Conservation (phyloP, 1,140 invertebrate species). For the Lanistes nyassanus region DNA sequence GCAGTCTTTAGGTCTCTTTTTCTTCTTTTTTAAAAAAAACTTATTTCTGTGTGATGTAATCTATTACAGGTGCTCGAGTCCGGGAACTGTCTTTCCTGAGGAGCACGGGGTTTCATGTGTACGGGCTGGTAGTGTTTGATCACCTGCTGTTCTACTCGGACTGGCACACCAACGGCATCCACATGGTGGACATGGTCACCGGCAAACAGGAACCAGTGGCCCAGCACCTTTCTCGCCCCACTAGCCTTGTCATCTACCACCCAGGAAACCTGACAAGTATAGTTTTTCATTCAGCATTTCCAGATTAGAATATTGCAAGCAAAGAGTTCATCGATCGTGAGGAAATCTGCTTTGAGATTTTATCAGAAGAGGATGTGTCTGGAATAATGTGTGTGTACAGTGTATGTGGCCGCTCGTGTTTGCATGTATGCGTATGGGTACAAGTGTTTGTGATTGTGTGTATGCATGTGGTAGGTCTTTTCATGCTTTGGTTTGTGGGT, state of each 20-base stretch:
- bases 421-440: neutral
- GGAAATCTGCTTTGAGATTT: neutral
- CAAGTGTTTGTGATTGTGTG: neutral
- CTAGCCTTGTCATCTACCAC: slow-evolving; percentile 41
- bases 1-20: too few species aligned
- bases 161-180: slow-evolving; percentile 38
- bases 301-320: neutral
- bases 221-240: slow-evolving; percentile 39
- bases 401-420: neutral
- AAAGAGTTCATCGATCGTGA: neutral
- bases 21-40: too few species aligned
- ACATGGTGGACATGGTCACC: slow-evolving; percentile 47
- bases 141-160: slow-evolving; percentile 45
- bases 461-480: slow-evolving; percentile 7
- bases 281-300: neutral
- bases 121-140: slow-evolving; percentile 38
- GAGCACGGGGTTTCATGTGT: slow-evolving; percentile 34
- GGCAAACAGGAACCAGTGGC: slow-evolving; percentile 34
- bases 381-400: neutral
- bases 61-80: slow-evolving; percentile 25
- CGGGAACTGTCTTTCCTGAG: slow-evolving; percentile 37
- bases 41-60: neutral
- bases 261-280: slow-evolving; percentile 38
- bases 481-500: too few species aligned
- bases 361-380: neutral